Evolutionary conservation across 2,797 vertebrate genomes (phyloP).

Genomic region (Chloroceryle inda): DNA sequence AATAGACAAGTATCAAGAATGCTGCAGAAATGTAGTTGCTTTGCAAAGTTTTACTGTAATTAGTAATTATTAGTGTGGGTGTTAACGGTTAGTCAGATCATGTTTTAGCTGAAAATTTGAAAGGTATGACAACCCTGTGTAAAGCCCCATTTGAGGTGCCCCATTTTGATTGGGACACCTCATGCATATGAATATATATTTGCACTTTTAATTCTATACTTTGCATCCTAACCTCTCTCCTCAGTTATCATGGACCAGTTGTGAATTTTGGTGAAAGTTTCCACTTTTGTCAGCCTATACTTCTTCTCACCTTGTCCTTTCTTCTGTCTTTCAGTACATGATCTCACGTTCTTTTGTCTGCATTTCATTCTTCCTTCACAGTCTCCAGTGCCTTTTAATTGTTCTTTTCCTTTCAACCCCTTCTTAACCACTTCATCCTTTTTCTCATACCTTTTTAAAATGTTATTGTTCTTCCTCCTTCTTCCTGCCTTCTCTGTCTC

Average conservation of each 20-base stretch:
- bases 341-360: not conserved
- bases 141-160: not conserved
- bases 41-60: not conserved
- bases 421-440: not conserved
- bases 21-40: not conserved
- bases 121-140: not conserved
- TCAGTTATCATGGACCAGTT: rapidly evolving
- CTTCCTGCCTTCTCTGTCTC: not conserved
- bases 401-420: not conserved
- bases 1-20: not conserved
- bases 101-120: not conserved
- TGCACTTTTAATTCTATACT: not conserved
- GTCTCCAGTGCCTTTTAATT: not conserved
- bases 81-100: not conserved
- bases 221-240: not conserved
- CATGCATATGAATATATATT: not conserved
- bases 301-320: not conserved
- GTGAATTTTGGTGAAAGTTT: not conserved
- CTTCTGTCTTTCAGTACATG: not conserved
- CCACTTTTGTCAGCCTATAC: not conserved
- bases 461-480: not conserved
- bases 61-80: not conserved
- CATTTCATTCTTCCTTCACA: not conserved
- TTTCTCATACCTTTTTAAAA: not conserved
- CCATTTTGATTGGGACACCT: not conserved